These are phyloP conservation scores for Pyrocephalus nanus DNA, from an alignment of 2,797 vertebrate species.

Conservation along the genomic window DNA sequence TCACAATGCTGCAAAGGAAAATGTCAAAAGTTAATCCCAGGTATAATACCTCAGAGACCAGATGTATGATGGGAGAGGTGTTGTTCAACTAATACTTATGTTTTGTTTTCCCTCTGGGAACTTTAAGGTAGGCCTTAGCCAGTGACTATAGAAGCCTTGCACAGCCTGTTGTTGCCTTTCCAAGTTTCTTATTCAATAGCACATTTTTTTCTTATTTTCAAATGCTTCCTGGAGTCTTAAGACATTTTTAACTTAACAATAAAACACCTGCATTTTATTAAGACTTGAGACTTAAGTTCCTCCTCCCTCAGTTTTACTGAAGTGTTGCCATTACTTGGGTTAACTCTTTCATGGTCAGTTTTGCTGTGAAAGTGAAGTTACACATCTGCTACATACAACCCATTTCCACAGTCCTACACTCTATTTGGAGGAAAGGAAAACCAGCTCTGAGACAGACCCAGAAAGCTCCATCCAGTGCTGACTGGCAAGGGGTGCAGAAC, in stretches of 20 bases:
- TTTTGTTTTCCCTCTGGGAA: neutral
- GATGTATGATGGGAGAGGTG: neutral
- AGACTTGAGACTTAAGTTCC: slow-evolving; percentile 49
- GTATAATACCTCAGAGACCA: neutral
- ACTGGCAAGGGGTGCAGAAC: neutral
- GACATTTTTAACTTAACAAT: slow-evolving; percentile 48
- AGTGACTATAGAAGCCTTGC: slow-evolving; percentile 42
- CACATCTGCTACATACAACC: neutral
- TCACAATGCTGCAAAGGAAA: neutral
- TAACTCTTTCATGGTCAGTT: slow-evolving; percentile 69
- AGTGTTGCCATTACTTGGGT: slow-evolving; percentile 14
- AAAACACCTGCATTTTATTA: slow-evolving; percentile 80
- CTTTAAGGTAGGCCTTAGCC: slow-evolving; percentile 31
- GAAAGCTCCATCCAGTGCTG: neutral
- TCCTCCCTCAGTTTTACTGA: slow-evolving; percentile 51
- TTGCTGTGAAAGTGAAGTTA: slow-evolving; percentile 3
- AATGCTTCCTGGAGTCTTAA: slow-evolving; percentile 25
- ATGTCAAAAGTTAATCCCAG: slow-evolving; percentile 30
- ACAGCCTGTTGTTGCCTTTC: slow-evolving; percentile 34
- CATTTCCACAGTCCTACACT: neutral
- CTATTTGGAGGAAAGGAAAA: neutral
- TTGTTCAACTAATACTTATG: neutral
- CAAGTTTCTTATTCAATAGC: slow-evolving; percentile 61
- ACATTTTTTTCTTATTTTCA: slow-evolving; percentile 59
- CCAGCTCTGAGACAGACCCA: neutral